Base-by-base conservation (phyloP, 2,113 vertebrate species). In the Psittacula cyanocephala region DNA sequence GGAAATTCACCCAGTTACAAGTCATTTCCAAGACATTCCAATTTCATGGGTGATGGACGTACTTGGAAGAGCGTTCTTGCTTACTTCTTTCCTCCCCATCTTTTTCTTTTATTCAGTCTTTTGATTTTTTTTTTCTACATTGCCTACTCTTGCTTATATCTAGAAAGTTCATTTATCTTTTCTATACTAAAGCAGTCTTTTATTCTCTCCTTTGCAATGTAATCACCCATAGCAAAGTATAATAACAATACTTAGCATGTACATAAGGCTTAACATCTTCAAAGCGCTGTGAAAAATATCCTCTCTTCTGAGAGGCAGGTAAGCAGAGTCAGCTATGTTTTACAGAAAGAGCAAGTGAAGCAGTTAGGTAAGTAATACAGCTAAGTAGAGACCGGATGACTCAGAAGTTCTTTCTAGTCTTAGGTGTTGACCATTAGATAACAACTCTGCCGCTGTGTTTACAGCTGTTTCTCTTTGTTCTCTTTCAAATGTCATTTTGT, bases 61-160 rank as follows among this genome's bases (percentile, higher is more conserved):
- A 7, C 43, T 85, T 80, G 88, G 69, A 89, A 89, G 35, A 85
- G 8, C 10, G 3, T 53, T 91, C 86, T 88, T 82, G 23, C 53
- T 41, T 65, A 33, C 14, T 81, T 64, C 18, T 67, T 89, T 70
- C 28, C 10, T 62, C 27, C 6, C 3, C 3, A 15, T 18, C 4
- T 50, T 39, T 94, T 74, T 19, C 31, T 72, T 92, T 67, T 81
- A 75, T 52, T 89, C 63, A 74, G 14, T 49, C 47, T 83, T 85
- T 50, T 70, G 24, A 39, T 2, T 33, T 71, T 93, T 37, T 37
- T 86, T 77, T 77, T 81, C 46, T 85, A 65, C 24, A 39, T 69
- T 87, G 43, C 10, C 46, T 91, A 33, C 60, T 76, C 41, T 55
- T 88, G 76, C 95, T 97, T 86, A 78, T 75, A 95, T 47, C 44